Evolutionary conservation across 2,797 vertebrate species (phyloP), one percentile per base, ranked within the genome.

Genomic region (Cyprinella venusta): DNA sequence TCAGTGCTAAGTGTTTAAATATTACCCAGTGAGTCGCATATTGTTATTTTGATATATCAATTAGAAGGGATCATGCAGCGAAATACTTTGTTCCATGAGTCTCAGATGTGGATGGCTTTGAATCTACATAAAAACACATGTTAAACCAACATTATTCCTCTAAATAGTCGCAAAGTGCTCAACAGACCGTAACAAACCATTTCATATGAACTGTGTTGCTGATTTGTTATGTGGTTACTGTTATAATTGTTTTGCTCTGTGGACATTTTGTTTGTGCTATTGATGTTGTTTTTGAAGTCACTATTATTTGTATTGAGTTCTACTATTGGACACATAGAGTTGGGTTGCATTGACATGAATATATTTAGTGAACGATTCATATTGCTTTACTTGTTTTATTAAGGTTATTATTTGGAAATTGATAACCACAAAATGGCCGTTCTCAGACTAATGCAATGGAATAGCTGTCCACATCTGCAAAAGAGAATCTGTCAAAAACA

Each of bases 401-500:
- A 8, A 21, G 50, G 50, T 64, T 64, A 48, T 30, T 33, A 77
- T 64, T 48, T 19, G 24, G 36, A 16, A 30, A 45, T 26, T 63
- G 18, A 26, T 42, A 9, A 61, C 8, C 71, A 61, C 33, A 42
- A 16, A 77, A 77, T 63, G 75, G 33, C 33, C 36, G 4, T 59
- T 54, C n/a, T 38, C 26, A 42, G 64, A 50, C 59, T 50, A 24
- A 50, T 78, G 19, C 59, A 10, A 36, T 36, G 42, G 36, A 67
- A 33, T 48, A 12, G 54, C 42, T n/a, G 61, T 76, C 45, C 54
- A 70, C 69, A 71, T 82, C 45, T 82, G 26, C 30, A 13, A 54
- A 84, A 75, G 54, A 56, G 18, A 80, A 12, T 26, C 9, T 61
- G 18, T 79, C 64, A 79, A 36, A 75, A 21, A 69, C 68, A 59